Evolutionary conservation across 2,797 vertebrate genomes (phyloP).

Genomic region (Microctenopoma steveboyesi): DNA sequence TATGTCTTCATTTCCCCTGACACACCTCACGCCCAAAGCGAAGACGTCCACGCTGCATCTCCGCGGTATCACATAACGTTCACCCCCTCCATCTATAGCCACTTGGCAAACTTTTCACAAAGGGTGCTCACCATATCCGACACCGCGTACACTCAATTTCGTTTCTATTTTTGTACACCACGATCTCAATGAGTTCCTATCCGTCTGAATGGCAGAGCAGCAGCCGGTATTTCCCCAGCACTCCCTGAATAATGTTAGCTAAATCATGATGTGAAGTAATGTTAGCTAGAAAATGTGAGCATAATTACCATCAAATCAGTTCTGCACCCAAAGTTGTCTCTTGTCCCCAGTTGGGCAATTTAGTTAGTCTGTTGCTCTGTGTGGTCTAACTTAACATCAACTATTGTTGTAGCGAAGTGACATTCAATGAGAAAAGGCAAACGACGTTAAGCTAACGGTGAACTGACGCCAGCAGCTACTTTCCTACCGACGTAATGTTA

Average conservation of each 20-base stretch:
- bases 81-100: slow-evolving; percentile 29
- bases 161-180: slow-evolving; percentile 37
- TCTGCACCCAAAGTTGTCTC: slow-evolving; percentile 23
- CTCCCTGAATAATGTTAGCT: slow-evolving; percentile 24
- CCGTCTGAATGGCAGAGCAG: slow-evolving; percentile 22
- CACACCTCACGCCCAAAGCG: slow-evolving; percentile 57
- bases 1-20: slow-evolving; percentile 72
- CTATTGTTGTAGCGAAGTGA: slow-evolving; percentile 15
- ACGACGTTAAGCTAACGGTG: slow-evolving; percentile 28
- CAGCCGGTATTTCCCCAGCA: slow-evolving; percentile 31
- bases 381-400: slow-evolving; percentile 2
- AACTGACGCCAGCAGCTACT: slow-evolving; percentile 14
- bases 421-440: slow-evolving; percentile 10
- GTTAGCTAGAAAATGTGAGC: slow-evolving; percentile 23
- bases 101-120: slow-evolving; percentile 66
- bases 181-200: slow-evolving; percentile 26
- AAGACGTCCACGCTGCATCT: slow-evolving; percentile 39
- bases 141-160: slow-evolving; percentile 35
- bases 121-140: slow-evolving; percentile 36
- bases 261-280: slow-evolving; percentile 35
- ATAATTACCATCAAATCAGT: not conserved
- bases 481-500: slow-evolving; percentile 4
- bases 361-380: not conserved
- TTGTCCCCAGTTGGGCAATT: slow-evolving; percentile 3
- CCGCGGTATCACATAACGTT: slow-evolving; percentile 47